phyloP scores from a whole-genome alignment of 2,113 vertebrate genomes.

The Gobio gobio region DNA sequence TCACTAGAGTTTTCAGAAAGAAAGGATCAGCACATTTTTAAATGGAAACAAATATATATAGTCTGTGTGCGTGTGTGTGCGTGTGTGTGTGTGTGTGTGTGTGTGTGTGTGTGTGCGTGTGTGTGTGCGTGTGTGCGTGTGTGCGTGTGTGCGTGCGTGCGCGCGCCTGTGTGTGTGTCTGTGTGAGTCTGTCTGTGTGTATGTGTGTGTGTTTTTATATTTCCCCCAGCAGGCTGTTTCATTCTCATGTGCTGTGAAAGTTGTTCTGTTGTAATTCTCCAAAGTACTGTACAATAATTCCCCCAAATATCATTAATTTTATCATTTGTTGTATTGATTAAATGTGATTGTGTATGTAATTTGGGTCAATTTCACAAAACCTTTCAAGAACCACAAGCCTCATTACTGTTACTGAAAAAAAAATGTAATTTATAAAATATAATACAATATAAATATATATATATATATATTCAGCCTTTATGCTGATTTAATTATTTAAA shows the following conservation, averaged over 20 bases:
- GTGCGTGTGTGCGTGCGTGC: background rate
- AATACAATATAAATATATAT: too few relatives aligned
- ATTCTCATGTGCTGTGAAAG: background rate
- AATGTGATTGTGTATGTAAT: background rate
- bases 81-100: background rate
- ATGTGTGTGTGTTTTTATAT: background rate
- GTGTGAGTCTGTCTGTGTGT: background rate
- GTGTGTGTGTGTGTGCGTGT: background rate
- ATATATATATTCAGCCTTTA: too few relatives aligned
- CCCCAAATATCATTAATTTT: background rate
- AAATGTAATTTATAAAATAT: too few relatives aligned
- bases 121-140: background rate
- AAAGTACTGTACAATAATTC: background rate
- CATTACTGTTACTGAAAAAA: too few relatives aligned
- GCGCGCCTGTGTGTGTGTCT: background rate
- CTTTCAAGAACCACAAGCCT: background rate
- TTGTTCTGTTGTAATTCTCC: background rate
- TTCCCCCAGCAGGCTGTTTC: background rate
- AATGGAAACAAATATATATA: background rate
- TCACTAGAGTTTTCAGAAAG: background rate
- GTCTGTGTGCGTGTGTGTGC: background rate
- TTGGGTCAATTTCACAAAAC: background rate
- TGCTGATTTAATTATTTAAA: too few relatives aligned
- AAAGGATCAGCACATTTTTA: conserved; percentile 5
- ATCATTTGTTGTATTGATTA: background rate